A percentile compares a stretch with the other conserved stretches of the same genome.
Evolutionary conservation across 92 coral and sea anemone genomes (phyloP).

Genomic region (Zoanthus gigantus): DNA sequence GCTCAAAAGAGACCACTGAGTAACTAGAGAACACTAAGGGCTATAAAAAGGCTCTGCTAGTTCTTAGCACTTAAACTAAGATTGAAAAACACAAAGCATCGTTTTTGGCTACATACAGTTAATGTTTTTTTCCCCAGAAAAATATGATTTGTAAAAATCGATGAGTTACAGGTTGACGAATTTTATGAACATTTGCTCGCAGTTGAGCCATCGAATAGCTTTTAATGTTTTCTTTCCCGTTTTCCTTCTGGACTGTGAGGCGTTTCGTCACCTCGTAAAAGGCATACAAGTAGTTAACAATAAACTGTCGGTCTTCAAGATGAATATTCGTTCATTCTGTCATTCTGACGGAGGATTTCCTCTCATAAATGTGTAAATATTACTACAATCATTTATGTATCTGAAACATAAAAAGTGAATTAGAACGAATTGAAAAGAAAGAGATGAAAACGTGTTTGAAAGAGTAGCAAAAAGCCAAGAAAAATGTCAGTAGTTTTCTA

Average conservation of each 20-base stretch:
- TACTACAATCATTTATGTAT: constrained; percentile 33
- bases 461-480: not conserved
- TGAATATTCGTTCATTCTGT: constrained; percentile 49
- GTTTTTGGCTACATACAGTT: too few species aligned
- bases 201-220: not conserved
- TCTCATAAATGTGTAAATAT: constrained; percentile 41
- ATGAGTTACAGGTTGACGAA: not conserved
- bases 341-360: constrained; percentile 46
- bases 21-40: not conserved
- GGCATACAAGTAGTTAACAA: constrained; percentile 28
- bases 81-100: too few species aligned
- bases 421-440: not conserved
- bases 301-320: constrained; percentile 42
- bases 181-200: constrained; percentile 29
- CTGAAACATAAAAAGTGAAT: constrained; percentile 5
- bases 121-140: too few species aligned
- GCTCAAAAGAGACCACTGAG: not conserved
- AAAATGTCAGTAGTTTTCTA: not conserved
- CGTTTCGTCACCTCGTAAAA: constrained; percentile 16
- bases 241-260: constrained; percentile 1
- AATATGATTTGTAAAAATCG: not conserved
- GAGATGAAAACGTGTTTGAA: not conserved
- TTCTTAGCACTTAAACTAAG: not conserved
- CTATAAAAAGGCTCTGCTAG: not conserved
- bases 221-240: not conserved